Base-by-base conservation (phyloP, 1,140 invertebrate genomes). In the Metaphire vulgaris region DNA sequence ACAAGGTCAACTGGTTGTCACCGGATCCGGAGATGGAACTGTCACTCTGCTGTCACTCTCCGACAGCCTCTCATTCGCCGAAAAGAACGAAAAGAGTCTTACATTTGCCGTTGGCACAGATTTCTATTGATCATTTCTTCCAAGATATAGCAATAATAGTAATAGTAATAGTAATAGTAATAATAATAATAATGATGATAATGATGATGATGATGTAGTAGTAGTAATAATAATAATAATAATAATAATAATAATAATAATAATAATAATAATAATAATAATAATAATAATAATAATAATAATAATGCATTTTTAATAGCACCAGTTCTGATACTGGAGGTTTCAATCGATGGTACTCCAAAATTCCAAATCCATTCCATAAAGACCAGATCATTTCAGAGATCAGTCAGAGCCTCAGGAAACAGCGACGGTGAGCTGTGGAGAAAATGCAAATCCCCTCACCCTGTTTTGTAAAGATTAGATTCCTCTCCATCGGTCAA, bases 31-130 rank as follows among this genome's bases (percentile, higher is more conserved):
- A 81, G 90, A 90, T 80, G 95, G 94, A 2, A 92, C 92, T 2
- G 90, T 92, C 14, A 95, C 93, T 81, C 86, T 97, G 21, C 89
- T 96, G 21, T 92, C 96, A 85, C 89, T 96, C 32, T 95, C 93
- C 12, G 92, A 95, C 80, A 91, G 92, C 79, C 88, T 97, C 68
- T 90, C 90, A 6, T 88, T 89, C 68, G 90, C 92, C 66, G 90
- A 91, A 69, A 94, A 93, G 83, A 95, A 95, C 81, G 95, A 97
- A 82, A 96, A 96, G 86, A 88, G 91, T 69, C 85, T 95, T 26
- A 86, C 96, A 29, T 94, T 93, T 1, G 90, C 92, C 64, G 94
- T 96, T 89, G 90, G 89, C 88, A 26, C 26, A 21, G 21, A 26
- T 1, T 15, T 26, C 32, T 15, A 28, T 21, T 56, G 72, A 30